phyloP scores from a whole-genome alignment of 1,140 invertebrate genomes.

The Aphaenogaster ashmeadi region DNA sequence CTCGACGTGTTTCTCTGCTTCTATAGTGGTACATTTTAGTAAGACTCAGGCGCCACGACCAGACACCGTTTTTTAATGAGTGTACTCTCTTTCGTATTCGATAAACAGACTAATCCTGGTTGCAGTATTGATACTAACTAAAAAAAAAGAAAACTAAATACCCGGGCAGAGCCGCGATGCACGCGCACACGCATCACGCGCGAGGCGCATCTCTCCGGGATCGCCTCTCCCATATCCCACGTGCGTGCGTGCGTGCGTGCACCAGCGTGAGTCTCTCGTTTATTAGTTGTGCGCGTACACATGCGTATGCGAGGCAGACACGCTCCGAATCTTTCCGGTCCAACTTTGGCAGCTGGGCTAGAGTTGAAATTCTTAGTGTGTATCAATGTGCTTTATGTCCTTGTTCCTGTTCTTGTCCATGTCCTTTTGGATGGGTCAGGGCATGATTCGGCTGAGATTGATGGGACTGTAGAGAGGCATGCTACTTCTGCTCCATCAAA shows the following conservation, averaged over 20 bases:
- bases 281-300: constrained; percentile 59
- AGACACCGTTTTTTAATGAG: constrained; percentile 80
- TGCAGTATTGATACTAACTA: constrained; percentile 84
- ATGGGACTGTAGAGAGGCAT: constrained; percentile 87
- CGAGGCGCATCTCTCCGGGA: constrained; percentile 4
- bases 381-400: constrained; percentile 88
- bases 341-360: constrained; percentile 83
- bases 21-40: constrained; percentile 80
- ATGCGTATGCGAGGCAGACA: constrained; percentile 74
- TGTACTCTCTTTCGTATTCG: constrained; percentile 76
- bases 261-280: constrained; percentile 42
- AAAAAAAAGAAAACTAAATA: constrained; percentile 50
- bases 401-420: constrained; percentile 87
- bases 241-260: constrained; percentile 61
- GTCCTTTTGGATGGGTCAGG: constrained; percentile 87
- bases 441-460: constrained; percentile 87
- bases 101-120: constrained; percentile 82
- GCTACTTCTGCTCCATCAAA: constrained; percentile 86
- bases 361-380: constrained; percentile 86
- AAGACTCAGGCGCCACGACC: constrained; percentile 83
- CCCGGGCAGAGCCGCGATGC: constrained; percentile 60
- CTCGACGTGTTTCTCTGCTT: not conserved
- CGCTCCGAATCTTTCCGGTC: constrained; percentile 77
- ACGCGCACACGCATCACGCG: constrained; percentile 64
- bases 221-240: not conserved